Percentiles rank a stretch among this genome's conserved stretches.
These are phyloP conservation scores for Drosophila birchii DNA, from an alignment of 2,888 invertebrate species.

Conservation along the genomic window DNA sequence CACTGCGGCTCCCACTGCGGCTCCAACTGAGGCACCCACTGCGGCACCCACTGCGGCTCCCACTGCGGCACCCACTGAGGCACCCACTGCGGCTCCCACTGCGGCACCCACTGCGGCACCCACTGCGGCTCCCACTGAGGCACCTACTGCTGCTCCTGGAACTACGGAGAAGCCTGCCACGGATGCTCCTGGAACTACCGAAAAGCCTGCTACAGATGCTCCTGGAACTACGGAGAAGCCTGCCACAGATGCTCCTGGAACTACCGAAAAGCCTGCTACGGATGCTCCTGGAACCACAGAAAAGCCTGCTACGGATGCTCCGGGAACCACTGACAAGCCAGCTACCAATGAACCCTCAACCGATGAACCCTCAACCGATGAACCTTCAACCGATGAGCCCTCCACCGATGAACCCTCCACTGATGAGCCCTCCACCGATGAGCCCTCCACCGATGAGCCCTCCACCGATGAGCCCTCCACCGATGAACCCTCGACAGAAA, in stretches of 20 bases:
- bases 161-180: neutral
- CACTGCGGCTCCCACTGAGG: no score
- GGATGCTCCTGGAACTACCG: neutral
- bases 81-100: no score
- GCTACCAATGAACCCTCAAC: slow-evolving; percentile 7
- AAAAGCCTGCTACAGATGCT: neutral
- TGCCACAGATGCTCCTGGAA: neutral
- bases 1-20: no score
- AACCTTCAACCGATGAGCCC: neutral
- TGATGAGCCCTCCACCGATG: neutral
- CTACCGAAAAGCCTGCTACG: slow-evolving; percentile 16
- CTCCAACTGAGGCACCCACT: no score
- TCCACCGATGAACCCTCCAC: neutral
- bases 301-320: neutral
- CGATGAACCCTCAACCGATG: neutral
- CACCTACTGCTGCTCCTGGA: neutral
- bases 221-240: slow-evolving; percentile 18
- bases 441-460: slow-evolving; percentile 1
- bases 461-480: slow-evolving; percentile 1
- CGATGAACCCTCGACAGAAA: slow-evolving; percentile 1
- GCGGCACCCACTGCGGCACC: no score
- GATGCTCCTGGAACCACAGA: slow-evolving; percentile 8
- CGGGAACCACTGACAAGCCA: slow-evolving; percentile 9
- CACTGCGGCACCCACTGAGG: neutral
- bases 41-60: neutral